These are phyloP conservation scores for Aphelinus certus DNA, from an alignment of 1,140 invertebrate genomes.

Conservation along the genomic window DNA sequence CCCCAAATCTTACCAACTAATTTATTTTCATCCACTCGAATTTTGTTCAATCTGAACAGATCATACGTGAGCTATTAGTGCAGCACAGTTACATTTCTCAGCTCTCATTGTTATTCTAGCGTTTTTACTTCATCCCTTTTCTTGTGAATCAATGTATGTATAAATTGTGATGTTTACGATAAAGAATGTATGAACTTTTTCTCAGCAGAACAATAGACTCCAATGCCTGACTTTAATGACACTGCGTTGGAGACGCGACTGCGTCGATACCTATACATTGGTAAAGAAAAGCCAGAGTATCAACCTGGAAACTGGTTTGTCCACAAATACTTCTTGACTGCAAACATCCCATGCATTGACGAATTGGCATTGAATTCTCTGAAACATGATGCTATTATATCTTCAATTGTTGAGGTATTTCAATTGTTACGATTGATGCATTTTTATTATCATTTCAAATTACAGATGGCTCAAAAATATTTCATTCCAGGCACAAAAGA, in stretches of 20 bases:
- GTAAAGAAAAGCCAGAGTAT: conserved; percentile 68
- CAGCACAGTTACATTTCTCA: no score
- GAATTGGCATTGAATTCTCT: conserved; percentile 54
- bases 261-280: conserved; percentile 66
- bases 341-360: conserved; percentile 62
- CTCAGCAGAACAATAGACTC: not conserved
- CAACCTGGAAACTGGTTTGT: conserved; percentile 68
- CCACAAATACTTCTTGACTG: conserved; percentile 64
- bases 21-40: no score
- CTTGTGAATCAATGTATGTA: no score
- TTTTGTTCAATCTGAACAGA: no score
- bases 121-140: no score
- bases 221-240: conserved; percentile 40
- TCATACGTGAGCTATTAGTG: no score
- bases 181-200: not conserved
- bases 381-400: conserved; percentile 25
- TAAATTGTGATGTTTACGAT: no score
- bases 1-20: no score
- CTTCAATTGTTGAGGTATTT: conserved; percentile 32
- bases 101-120: no score
- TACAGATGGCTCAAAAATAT: not conserved
- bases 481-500: conserved; percentile 62
- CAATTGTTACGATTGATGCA: not conserved
- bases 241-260: conserved; percentile 53
- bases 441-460: no score